These are phyloP conservation scores for Orthonyx spaldingii DNA, from an alignment of 2,113 vertebrate genomes.

Conservation along the genomic window DNA sequence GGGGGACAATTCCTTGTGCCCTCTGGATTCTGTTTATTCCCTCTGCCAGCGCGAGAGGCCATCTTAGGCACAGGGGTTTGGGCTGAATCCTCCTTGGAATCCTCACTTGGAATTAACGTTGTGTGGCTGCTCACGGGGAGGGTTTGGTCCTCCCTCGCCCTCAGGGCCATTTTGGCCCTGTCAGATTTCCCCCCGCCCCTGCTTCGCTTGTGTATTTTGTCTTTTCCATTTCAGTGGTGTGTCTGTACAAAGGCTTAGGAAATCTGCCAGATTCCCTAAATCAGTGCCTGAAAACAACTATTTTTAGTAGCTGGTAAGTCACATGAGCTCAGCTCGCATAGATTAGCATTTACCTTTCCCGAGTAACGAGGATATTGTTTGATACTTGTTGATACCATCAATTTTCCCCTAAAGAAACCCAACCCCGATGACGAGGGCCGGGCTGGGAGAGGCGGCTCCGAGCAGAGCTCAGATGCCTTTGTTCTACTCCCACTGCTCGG, in stretches of 20 bases:
- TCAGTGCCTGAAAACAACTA: constrained; percentile 58
- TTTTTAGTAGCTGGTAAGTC: constrained; percentile 57
- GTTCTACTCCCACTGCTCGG: background rate
- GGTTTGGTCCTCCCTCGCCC: background rate
- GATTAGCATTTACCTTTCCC: constrained; percentile 40
- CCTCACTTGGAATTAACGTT: background rate
- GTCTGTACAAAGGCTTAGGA: constrained; percentile 36
- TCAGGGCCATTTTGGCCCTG: background rate
- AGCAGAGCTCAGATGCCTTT: background rate
- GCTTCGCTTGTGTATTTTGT: background rate
- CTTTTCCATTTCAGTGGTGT: background rate
- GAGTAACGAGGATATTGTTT: background rate
- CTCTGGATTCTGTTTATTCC: background rate
- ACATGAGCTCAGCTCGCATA: constrained; percentile 26
- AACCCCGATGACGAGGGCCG: background rate
- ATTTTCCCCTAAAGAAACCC: background rate
- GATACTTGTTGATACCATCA: constrained; percentile 45
- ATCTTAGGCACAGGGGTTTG: constrained; percentile 28
- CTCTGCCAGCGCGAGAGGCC: background rate
- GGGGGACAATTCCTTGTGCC: background rate
- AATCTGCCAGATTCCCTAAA: constrained; percentile 61
- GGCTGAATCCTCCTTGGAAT: background rate
- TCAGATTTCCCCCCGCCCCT: accelerated
- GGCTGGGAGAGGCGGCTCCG: background rate
- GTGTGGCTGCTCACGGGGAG: background rate